Evolutionary conservation across 1,140 invertebrate species (phyloP).

Genomic region (Platyscapa corneri): DNA sequence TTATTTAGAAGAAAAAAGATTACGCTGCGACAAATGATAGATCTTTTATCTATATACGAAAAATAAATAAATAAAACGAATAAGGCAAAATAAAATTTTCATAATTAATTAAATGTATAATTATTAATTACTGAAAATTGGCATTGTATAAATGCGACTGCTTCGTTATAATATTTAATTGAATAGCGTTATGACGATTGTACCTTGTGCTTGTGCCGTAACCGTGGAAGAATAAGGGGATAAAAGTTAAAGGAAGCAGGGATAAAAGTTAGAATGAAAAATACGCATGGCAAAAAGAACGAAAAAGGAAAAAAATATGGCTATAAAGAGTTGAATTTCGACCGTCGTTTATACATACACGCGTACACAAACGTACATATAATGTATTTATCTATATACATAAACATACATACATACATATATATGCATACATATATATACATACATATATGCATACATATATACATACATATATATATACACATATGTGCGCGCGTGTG

Average conservation of each 20-base stretch:
- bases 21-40: background rate
- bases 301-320: slow-evolving; percentile 19
- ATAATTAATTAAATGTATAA: background rate
- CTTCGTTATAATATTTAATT: slow-evolving; percentile 31
- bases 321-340: slow-evolving; percentile 43
- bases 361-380: too few relatives aligned
- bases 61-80: background rate
- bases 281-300: background rate
- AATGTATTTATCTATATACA: too few relatives aligned
- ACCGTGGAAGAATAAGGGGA: slow-evolving; percentile 21
- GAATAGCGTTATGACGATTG: slow-evolving; percentile 22
- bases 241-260: slow-evolving; percentile 17
- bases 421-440: too few relatives aligned
- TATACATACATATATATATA: background rate
- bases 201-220: slow-evolving; percentile 40
- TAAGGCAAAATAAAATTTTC: background rate
- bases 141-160: slow-evolving; percentile 5
- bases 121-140: slow-evolving; percentile 13
- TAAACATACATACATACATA: too few relatives aligned
- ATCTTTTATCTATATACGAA: background rate
- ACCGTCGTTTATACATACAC: background rate
- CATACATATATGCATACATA: too few relatives aligned
- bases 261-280: background rate
- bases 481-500: too few relatives aligned
- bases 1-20: background rate